These are phyloP conservation scores for Dicaeum eximium DNA, from an alignment of 2,113 vertebrate genomes.

Conservation along the genomic window DNA sequence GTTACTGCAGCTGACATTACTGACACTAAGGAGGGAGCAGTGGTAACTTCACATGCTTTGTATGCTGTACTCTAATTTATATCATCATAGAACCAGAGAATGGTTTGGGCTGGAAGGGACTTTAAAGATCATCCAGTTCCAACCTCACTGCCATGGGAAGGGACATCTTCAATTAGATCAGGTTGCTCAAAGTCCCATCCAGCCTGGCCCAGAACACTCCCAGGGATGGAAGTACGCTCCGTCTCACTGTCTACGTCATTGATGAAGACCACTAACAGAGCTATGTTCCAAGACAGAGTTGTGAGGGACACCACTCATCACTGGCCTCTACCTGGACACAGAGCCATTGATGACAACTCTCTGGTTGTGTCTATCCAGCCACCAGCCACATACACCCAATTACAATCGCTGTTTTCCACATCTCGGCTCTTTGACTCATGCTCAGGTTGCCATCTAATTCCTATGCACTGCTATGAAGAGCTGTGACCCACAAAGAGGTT, in stretches of 20 bases:
- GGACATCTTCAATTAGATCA: background rate
- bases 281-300: background rate
- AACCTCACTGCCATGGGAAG: background rate
- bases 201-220: background rate
- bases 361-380: background rate
- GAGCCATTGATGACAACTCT: background rate
- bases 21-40: background rate
- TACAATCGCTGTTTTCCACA: background rate
- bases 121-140: background rate
- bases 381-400: background rate
- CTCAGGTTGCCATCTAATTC: background rate
- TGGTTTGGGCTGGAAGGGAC: background rate
- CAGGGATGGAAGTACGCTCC: background rate
- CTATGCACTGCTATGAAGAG: background rate
- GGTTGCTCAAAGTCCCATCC: background rate
- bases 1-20: background rate
- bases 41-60: background rate
- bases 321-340: background rate
- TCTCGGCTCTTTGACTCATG: rapidly evolving
- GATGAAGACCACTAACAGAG: background rate
- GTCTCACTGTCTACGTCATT: background rate
- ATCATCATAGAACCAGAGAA: background rate
- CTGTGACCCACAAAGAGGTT: background rate
- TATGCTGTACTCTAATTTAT: background rate
- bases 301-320: background rate